Percentiles rank a stretch among this genome's conserved stretches.
Conservation (phyloP, 2,888 invertebrate species). For the Sturmia bella region DNA sequence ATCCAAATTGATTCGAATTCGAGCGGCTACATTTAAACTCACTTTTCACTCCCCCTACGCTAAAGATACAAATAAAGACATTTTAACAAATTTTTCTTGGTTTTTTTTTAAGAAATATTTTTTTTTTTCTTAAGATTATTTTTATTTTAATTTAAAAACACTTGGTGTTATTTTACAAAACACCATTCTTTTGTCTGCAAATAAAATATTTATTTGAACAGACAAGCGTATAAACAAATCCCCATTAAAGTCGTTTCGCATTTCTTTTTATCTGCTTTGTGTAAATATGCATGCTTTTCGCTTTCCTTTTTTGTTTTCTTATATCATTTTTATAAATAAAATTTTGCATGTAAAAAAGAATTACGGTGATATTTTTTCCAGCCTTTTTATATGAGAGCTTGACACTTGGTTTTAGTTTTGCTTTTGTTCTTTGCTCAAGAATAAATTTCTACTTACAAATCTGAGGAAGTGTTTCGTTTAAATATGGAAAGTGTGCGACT, state of each 20-base stretch:
- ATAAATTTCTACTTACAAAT: slow-evolving; percentile 29
- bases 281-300: slow-evolving; percentile 55
- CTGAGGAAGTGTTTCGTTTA: slow-evolving; percentile 20
- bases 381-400: slow-evolving; percentile 4
- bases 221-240: slow-evolving; percentile 46
- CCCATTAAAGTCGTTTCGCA: slow-evolving; percentile 45
- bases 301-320: slow-evolving; percentile 10
- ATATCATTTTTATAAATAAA: slow-evolving; percentile 13
- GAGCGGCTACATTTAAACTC: no score
- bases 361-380: slow-evolving; percentile 29
- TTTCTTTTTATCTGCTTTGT: slow-evolving; percentile 40
- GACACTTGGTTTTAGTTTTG: slow-evolving; percentile 32
- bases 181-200: slow-evolving; percentile 9
- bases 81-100: no score
- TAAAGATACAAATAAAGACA: no score
- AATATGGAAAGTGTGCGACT: slow-evolving; percentile 28
- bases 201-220: not conserved
- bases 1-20: no score
- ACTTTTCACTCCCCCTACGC: no score
- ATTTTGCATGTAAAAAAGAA: slow-evolving; percentile 47
- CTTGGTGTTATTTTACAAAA: not conserved
- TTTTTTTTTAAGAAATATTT: no score
- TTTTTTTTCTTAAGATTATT: not conserved
- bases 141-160: not conserved
- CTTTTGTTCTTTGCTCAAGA: slow-evolving; percentile 46